Base-by-base conservation (phyloP, 2,113 vertebrate species). In the Donacobius atricapilla region DNA sequence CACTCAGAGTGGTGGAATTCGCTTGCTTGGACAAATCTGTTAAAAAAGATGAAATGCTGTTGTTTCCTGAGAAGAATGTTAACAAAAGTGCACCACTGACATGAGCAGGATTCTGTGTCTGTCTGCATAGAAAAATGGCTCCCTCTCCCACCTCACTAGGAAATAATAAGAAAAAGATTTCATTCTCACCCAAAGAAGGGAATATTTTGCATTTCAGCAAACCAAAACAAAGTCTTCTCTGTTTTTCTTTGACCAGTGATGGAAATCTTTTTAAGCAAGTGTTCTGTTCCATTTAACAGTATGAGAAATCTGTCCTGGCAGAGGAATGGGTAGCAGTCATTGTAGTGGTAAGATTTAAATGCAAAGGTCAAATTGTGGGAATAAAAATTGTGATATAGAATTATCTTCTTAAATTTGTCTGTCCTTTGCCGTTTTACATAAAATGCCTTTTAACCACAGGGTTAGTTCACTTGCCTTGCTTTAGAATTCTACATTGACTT, bases 131-230 rank as follows among this genome's bases (percentile, higher is more conserved):
- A 90, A 76, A 50, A n/a, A n/a, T n/a, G 66, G 33, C 45, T 42
- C 48, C 58, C 33, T 91, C 73, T 96, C 53, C 84, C 33, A 93
- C 81, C 73, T 85, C 64, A 22, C 58, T 31, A 40, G 71, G 63
- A 88, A 75, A 93, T 85, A 94, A 85, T 58, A 30, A 85, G 63
- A 57, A 90, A 91, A 94, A 95, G 7, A 61, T 87, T 90, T 93
- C 42, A 50, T 85, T 93, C 71, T 94, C 87, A 85, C 70, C n/a
- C 84, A 63, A 90, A 96, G 66, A 94, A 93, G 75, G 87, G 45
- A 93, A 87, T 94, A 88, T 77, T 94, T 94, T 94, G 68, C 82
- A 82, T 95, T 94, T 94, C 60, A 83, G 70, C 40, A 83, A 72
- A 90, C 42, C 56, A 65, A 83, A 94, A 91, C 75, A 93, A 91